Conservation (phyloP, 1,140 invertebrate species). For the Sminthurides bifidus region DNA sequence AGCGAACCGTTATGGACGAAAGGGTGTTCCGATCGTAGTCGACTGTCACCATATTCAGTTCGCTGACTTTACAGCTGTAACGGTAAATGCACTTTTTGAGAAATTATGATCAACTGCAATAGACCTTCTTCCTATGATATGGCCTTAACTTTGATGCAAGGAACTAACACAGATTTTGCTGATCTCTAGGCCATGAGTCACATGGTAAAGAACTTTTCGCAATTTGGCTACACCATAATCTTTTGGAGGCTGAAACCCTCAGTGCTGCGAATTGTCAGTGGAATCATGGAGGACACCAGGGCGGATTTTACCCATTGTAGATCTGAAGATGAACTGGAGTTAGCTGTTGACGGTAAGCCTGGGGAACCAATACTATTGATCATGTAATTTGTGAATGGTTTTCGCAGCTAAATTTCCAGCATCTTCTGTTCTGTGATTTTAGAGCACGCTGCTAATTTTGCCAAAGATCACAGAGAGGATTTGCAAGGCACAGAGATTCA, state of each 20-base stretch:
- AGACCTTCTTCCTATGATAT: neutral
- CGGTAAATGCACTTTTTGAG: constrained; percentile 17
- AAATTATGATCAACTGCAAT: neutral
- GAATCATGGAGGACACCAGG: constrained; percentile 14
- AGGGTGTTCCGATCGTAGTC: constrained; percentile 53
- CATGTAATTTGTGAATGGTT: too few relatives aligned
- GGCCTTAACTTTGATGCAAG: neutral
- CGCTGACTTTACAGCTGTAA: constrained; percentile 34
- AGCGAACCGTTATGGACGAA: constrained; percentile 36
- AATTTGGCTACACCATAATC: constrained; percentile 11
- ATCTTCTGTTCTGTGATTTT: too few relatives aligned
- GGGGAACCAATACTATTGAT: too few relatives aligned
- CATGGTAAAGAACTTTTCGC: constrained; percentile 13
- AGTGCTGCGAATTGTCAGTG: constrained; percentile 14
- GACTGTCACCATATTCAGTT: constrained; percentile 39
- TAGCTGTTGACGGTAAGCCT: constrained; percentile 18
- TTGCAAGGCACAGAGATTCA: too few relatives aligned
- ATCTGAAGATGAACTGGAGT: constrained; percentile 17
- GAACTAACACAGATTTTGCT: neutral
- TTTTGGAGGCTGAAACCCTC: constrained; percentile 26
- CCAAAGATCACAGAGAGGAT: too few relatives aligned
- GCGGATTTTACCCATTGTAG: constrained; percentile 18
- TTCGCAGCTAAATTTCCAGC: too few relatives aligned
- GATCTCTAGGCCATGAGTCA: constrained; percentile 17
- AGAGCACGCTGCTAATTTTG: too few relatives aligned